A percentile compares a stretch with the other conserved stretches of the same genome.
Evolutionary conservation across 2,797 vertebrate species (phyloP).

Genomic region (Arvicola amphibius): DNA sequence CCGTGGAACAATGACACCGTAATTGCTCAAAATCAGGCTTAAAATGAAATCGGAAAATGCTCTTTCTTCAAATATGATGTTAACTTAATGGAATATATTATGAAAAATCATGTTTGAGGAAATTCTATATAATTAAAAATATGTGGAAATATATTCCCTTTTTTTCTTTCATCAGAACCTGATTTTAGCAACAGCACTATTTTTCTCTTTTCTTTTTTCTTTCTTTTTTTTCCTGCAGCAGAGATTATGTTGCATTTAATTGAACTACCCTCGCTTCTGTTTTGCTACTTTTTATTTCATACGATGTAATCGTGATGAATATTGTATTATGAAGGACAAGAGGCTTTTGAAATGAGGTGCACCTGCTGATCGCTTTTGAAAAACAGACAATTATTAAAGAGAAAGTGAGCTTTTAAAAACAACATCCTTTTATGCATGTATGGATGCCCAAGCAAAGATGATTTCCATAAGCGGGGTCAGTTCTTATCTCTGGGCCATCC

Average conservation of each 20-base stretch:
- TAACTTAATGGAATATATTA: constrained; percentile 93
- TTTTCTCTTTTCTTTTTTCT: not conserved
- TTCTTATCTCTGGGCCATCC: constrained; percentile 59
- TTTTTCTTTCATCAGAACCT: constrained; percentile 84
- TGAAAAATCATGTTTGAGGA: constrained; percentile 89
- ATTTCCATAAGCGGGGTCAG: constrained; percentile 71
- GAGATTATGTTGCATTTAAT: constrained; percentile 87
- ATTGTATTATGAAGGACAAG: constrained; percentile 87
- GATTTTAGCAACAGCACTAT: constrained; percentile 82
- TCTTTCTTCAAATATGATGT: constrained; percentile 90
- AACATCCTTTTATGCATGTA: constrained; percentile 74
- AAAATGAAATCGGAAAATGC: constrained; percentile 93
- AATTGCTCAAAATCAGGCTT: constrained; percentile 93
- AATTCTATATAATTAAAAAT: constrained; percentile 90
- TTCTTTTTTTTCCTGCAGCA: constrained; percentile 70
- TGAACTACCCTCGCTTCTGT: constrained; percentile 84
- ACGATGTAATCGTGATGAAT: constrained; percentile 85
- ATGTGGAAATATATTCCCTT: constrained; percentile 86
- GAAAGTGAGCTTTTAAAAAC: constrained; percentile 81
- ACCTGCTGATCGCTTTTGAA: constrained; percentile 86
- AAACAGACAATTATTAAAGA: constrained; percentile 82
- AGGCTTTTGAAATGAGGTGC: constrained; percentile 85
- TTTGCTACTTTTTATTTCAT: constrained; percentile 86
- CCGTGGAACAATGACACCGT: constrained; percentile 93
- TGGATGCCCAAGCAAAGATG: constrained; percentile 57